phyloP scores from a whole-genome alignment of 2,113 vertebrate genomes.

The Gila orcuttii region DNA sequence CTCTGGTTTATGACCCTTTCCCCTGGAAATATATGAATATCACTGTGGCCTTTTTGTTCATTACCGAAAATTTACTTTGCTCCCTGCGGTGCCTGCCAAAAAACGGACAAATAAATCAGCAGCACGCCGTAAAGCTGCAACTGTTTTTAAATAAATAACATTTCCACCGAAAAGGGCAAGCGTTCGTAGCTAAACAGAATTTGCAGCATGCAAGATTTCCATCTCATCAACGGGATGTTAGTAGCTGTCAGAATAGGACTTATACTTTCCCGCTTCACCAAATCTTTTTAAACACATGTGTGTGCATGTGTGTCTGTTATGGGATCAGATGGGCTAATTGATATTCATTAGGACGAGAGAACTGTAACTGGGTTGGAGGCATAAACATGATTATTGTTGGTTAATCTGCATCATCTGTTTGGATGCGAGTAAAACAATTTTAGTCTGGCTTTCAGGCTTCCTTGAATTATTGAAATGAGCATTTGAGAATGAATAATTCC shows the following conservation, averaged over 20 bases:
- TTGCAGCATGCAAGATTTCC: constrained; percentile 50
- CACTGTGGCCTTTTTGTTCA: constrained; percentile 18
- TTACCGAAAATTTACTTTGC: constrained; percentile 35
- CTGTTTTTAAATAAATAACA: constrained; percentile 54
- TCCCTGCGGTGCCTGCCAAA: constrained; percentile 27
- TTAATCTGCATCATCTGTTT: constrained; percentile 27
- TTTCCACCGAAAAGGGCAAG: constrained; percentile 43
- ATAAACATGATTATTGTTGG: constrained; percentile 41
- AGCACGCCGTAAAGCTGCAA: constrained; percentile 16
- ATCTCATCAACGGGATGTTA: constrained; percentile 47
- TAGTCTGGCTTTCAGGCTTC: constrained; percentile 21
- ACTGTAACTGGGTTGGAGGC: constrained; percentile 25
- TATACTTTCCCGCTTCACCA: constrained; percentile 52
- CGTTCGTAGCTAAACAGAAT: constrained; percentile 36
- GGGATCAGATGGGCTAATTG: constrained; percentile 46
- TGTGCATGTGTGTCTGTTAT: constrained; percentile 46
- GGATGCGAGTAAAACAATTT: constrained; percentile 10
- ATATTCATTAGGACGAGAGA: constrained; percentile 54
- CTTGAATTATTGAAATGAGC: constrained; percentile 34
- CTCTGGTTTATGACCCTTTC: constrained; percentile 18
- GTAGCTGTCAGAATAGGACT: constrained; percentile 52
- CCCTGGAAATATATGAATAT: constrained; percentile 29
- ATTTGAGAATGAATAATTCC: constrained; percentile 15
- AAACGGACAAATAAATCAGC: constrained; percentile 37
- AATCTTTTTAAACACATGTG: constrained; percentile 54